A percentile compares a stretch with the other conserved stretches of the same genome.
Conservation (phyloP, 2,797 vertebrate genomes). For the Mormyrus proboscirostris region DNA sequence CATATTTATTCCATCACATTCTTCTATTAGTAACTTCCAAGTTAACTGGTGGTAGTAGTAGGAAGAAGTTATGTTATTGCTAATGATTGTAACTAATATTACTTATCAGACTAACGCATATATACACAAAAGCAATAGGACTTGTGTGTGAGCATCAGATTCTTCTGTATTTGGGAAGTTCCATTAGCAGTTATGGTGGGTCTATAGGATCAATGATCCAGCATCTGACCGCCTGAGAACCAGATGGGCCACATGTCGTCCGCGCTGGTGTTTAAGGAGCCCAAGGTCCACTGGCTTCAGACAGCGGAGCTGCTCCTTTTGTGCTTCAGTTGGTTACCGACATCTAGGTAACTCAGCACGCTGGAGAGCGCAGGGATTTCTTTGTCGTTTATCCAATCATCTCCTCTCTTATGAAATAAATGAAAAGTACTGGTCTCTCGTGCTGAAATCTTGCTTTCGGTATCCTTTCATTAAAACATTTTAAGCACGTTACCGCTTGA, state of each 20-base stretch:
- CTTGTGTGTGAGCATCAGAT: background rate
- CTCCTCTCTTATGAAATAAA: background rate
- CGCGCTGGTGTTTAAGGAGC: background rate
- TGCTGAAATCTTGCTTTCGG: background rate
- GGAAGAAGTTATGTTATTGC: background rate
- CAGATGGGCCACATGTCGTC: background rate
- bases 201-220: background rate
- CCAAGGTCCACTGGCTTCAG: background rate
- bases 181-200: background rate
- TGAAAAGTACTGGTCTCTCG: background rate
- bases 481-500: background rate
- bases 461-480: background rate
- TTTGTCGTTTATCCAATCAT: background rate
- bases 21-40: background rate
- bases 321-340: background rate
- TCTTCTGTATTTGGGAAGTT: background rate
- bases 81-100: background rate
- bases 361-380: background rate
- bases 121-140: background rate
- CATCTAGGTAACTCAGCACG: background rate
- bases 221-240: background rate
- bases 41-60: background rate
- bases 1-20: background rate
- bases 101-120: background rate
- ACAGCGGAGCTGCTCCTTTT: background rate